phyloP scores from a whole-genome alignment of 2,797 vertebrate species.

The Clarias platycephalus region DNA sequence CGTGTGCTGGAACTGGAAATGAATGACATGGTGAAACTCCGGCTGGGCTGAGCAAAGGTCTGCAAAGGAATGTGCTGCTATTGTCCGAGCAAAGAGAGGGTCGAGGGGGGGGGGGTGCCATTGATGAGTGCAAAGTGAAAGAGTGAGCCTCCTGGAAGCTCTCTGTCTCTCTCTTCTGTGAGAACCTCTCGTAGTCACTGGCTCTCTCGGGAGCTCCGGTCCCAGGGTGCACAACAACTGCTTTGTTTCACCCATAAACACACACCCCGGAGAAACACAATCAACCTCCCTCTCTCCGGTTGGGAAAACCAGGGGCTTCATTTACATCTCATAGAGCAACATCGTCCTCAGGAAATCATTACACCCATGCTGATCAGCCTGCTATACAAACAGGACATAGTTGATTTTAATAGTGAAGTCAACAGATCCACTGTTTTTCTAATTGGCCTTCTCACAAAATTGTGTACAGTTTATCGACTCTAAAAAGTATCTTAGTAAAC shows the following conservation, averaged over 20 bases:
- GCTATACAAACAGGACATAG: constrained; percentile 29
- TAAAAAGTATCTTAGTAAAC: background rate
- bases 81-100: constrained; percentile 80
- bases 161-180: constrained; percentile 71
- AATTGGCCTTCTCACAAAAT: background rate
- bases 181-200: constrained; percentile 71
- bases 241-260: constrained; percentile 80
- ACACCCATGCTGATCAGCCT: constrained; percentile 37
- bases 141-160: constrained; percentile 81
- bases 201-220: constrained; percentile 74
- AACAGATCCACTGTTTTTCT: constrained; percentile 10
- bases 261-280: constrained; percentile 60
- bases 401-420: constrained; percentile 18
- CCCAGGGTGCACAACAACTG: constrained; percentile 80
- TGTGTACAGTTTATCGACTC: background rate
- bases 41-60: constrained; percentile 65
- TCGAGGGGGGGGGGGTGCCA: constrained; percentile 73
- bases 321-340: constrained; percentile 56
- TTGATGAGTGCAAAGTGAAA: constrained; percentile 81
- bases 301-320: constrained; percentile 69
- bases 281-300: constrained; percentile 70
- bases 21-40: constrained; percentile 49
- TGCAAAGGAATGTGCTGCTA: constrained; percentile 78
- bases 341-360: constrained; percentile 39
- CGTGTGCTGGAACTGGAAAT: constrained; percentile 43